Base-by-base conservation (phyloP, 2,113 vertebrate species). In the Tor tambroides region DNA sequence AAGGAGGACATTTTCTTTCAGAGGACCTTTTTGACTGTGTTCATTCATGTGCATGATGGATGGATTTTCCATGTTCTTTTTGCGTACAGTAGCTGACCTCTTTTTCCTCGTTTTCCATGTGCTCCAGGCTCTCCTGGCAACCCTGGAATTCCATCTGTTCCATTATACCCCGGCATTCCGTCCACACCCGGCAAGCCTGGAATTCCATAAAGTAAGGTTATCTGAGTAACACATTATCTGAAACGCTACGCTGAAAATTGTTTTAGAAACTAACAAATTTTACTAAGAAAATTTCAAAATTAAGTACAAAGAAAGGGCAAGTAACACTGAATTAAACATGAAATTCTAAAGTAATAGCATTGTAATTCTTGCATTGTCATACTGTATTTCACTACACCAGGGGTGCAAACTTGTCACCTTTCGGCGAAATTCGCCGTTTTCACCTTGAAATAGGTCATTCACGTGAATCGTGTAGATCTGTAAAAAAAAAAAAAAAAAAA, bases 91-190 rank as follows among this genome's bases (percentile, higher is more conserved):
- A 30, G 89, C 91, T 94, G 89, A 95, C 98, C 98, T 92, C 89
- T 95, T 89, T 94, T 92, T 85, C 97, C 98, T 89, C 95, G 95
- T 92, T 97, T 97, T 7, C 98, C 98, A n/a, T 96, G 97, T 72
- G 93, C 93, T 84, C 98, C 98, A 12, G 96, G 96, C 28, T 26
- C 54, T 86, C 95, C 95, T 87, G 93, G 92, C 76, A 89, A 74
- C 26, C 98, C 98, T 23, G 96, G 95, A 41, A 91, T 84, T 80
- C 98, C 98, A 79, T 97, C 95, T 38, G 96, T 96, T 69, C 97
- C 98, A 8, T 97, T 99, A 90, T 94, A 88, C 65, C 98, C 97
- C 1, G 96, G 96, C 65, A 94, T 65, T 6, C 97, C 97, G 74
- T 94, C 92, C 0, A 81, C 79, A 74, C 97, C 98, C 0, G 97